phyloP scores from a whole-genome alignment of 2,888 invertebrate species.

The Reticulitermes lucifugus region DNA sequence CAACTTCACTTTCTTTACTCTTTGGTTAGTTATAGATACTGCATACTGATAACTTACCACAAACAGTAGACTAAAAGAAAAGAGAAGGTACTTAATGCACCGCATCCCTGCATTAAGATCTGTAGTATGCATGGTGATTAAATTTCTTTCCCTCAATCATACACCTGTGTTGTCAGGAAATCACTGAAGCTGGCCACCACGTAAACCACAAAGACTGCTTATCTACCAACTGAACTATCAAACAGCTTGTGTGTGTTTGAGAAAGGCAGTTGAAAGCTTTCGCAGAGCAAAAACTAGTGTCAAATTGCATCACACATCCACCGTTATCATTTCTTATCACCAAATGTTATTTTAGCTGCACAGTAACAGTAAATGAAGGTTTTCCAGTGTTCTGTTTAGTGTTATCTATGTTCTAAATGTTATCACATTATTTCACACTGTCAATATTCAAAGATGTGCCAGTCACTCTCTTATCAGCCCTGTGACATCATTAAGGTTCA shows the following conservation, averaged over 20 bases:
- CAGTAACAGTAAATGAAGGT: neutral
- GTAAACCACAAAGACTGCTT: too few relatives aligned
- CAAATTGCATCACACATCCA: neutral
- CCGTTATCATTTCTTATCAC: conserved; percentile 24
- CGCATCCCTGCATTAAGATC: conserved; percentile 64
- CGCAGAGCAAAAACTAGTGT: neutral
- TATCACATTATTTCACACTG: neutral
- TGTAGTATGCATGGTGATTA: conserved; percentile 5
- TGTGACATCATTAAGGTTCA: too few relatives aligned
- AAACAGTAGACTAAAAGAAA: conserved; percentile 75
- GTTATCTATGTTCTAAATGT: neutral
- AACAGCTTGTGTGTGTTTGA: neutral
- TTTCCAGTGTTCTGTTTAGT: neutral
- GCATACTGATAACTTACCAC: conserved; percentile 65
- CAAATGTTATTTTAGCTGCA: neutral
- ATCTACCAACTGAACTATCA: neutral
- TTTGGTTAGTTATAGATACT: too few relatives aligned
- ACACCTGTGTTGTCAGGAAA: neutral
- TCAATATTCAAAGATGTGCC: too few relatives aligned
- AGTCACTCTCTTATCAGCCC: too few relatives aligned
- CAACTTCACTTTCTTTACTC: too few relatives aligned
- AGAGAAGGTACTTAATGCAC: conserved; percentile 75
- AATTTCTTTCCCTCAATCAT: neutral
- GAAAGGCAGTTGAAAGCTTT: neutral
- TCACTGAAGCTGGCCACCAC: too few relatives aligned